Conservation (phyloP, 2,888 invertebrate genomes). For the Diadromus collaris region DNA sequence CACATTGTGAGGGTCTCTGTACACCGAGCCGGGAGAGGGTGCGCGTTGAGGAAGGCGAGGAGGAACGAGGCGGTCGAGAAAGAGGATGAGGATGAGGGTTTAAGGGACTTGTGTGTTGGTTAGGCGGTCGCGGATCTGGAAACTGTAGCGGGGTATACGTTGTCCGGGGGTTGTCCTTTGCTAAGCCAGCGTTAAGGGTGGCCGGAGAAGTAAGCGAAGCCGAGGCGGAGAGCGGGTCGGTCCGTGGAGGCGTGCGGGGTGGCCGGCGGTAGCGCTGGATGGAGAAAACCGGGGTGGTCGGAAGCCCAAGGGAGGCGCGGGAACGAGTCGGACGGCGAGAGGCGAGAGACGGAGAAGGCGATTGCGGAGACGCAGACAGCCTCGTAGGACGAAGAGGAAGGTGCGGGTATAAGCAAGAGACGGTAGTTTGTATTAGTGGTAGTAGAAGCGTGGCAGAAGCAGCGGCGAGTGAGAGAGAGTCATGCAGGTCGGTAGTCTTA, state of each 20-base stretch:
- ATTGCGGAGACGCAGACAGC: conserved; percentile 54
- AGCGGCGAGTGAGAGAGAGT: conserved; percentile 68
- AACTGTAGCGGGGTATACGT: conserved; percentile 53
- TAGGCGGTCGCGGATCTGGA: conserved; percentile 48
- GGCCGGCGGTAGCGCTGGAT: conserved; percentile 46
- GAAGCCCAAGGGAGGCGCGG: conserved; percentile 54
- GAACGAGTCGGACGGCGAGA: conserved; percentile 41
- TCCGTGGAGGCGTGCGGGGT: conserved; percentile 49
- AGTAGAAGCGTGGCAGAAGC: conserved; percentile 60
- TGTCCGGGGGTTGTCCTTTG: conserved; percentile 73
- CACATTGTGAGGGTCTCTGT: conserved; percentile 68
- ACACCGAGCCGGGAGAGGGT: conserved; percentile 65
- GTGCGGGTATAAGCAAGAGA: conserved; percentile 65
- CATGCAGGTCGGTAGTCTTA: conserved; percentile 79
- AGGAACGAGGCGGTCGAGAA: conserved; percentile 44
- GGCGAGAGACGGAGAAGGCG: conserved; percentile 61
- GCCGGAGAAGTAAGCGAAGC: conserved; percentile 65
- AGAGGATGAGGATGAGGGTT: conserved; percentile 32
- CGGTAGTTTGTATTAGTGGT: conserved; percentile 64
- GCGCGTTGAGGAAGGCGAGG: conserved; percentile 55
- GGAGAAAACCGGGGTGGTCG: conserved; percentile 40
- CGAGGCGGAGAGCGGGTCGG: conserved; percentile 46
- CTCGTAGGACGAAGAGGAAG: conserved; percentile 42
- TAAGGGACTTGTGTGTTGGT: conserved; percentile 46
- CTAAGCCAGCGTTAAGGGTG: conserved; percentile 78